Percentiles rank a stretch among this genome's conserved stretches.
These are phyloP conservation scores for Austrolebias charrua DNA, from an alignment of 2,797 vertebrate species.

Conservation along the genomic window DNA sequence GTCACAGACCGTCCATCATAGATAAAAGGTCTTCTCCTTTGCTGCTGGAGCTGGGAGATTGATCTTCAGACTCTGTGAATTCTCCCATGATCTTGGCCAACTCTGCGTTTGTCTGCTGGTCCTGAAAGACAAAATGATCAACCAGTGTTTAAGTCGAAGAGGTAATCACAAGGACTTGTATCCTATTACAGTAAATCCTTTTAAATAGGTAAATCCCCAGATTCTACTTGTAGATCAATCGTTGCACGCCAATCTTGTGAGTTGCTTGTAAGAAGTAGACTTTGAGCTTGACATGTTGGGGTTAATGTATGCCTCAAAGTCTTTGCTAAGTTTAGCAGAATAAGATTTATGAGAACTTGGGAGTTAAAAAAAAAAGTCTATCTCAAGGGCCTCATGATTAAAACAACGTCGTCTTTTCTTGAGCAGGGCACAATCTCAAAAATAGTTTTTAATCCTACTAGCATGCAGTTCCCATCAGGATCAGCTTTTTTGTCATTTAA, in stretches of 20 bases:
- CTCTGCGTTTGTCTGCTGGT: constrained; percentile 85
- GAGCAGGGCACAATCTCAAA: constrained; percentile 2
- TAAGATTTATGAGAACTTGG: not conserved
- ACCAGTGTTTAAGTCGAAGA: constrained; percentile 32
- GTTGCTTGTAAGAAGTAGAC: constrained; percentile 19
- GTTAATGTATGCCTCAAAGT: not conserved
- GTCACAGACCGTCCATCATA: constrained; percentile 93
- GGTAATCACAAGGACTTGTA: constrained; percentile 17
- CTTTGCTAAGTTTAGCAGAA: not conserved
- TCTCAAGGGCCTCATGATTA: not conserved
- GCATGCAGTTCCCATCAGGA: not conserved
- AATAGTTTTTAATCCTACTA: not conserved
- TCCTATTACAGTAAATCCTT: constrained; percentile 45
- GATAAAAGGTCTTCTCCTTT: constrained; percentile 94
- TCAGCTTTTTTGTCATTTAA: not conserved
- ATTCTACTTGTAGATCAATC: constrained; percentile 25
- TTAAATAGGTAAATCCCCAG: constrained; percentile 35
- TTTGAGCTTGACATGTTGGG: not conserved
- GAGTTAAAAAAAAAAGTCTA: not conserved
- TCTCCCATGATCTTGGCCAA: constrained; percentile 93
- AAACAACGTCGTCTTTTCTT: not conserved
- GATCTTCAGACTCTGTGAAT: constrained; percentile 80
- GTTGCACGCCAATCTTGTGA: constrained; percentile 4
- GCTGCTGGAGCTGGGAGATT: constrained; percentile 70
- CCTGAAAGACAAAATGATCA: constrained; percentile 76